Conservation (phyloP, 2,797 vertebrate species). For the Columba guinea region DNA sequence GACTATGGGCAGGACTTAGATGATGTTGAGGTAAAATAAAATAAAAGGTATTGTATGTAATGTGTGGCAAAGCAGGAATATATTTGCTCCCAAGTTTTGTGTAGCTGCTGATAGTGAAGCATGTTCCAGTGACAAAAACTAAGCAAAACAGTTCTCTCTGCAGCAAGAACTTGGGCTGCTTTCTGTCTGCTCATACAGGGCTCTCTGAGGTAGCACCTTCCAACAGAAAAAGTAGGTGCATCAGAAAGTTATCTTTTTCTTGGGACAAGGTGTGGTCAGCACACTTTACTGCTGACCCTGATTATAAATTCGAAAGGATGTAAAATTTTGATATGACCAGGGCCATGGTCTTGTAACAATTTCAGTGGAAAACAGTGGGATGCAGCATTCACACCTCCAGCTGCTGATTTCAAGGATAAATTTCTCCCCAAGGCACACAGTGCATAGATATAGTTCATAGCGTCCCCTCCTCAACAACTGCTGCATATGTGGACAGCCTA, state of each 20-base stretch:
- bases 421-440: not conserved
- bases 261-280: not conserved
- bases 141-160: not conserved
- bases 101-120: not conserved
- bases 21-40: constrained; percentile 80
- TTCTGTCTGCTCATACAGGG: not conserved
- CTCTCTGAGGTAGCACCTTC: not conserved
- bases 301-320: not conserved
- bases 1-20: constrained; percentile 89
- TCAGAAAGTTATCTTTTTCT: not conserved
- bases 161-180: not conserved
- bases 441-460: not conserved
- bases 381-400: not conserved
- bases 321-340: not conserved
- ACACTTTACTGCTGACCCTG: not conserved
- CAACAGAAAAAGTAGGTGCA: not conserved
- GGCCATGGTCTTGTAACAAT: not conserved
- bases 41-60: not conserved
- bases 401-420: not conserved
- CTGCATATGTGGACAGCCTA: not conserved
- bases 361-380: not conserved
- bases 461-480: not conserved
- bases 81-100: not conserved
- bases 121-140: not conserved
- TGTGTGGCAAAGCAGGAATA: not conserved